Evolutionary conservation across 2,888 invertebrate genomes (phyloP).

Genomic region (Latrodectus hesperus): DNA sequence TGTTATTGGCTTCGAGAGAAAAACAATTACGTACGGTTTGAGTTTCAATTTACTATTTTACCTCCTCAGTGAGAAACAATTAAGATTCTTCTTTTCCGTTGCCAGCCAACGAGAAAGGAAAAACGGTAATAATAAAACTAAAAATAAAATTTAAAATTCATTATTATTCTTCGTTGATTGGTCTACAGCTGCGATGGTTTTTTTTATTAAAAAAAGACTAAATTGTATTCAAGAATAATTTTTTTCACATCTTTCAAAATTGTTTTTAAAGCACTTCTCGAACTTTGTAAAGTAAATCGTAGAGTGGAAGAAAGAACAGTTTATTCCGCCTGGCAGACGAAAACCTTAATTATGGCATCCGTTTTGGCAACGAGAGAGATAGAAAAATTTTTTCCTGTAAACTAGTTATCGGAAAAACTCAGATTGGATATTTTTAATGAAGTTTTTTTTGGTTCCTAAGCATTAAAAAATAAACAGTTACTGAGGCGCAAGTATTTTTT

Average conservation of each 20-base stretch:
- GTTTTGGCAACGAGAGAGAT: neutral
- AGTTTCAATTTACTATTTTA: slow-evolving; percentile 44
- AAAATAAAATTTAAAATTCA: neutral
- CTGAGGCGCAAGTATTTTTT: too few relatives aligned
- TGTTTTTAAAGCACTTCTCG: slow-evolving; percentile 51
- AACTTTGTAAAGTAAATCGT: slow-evolving; percentile 40
- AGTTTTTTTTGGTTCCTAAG: too few relatives aligned
- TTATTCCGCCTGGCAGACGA: slow-evolving; percentile 23
- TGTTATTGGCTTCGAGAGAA: slow-evolving; percentile 27
- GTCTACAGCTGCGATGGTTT: slow-evolving; percentile 13
- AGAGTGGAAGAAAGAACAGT: slow-evolving; percentile 27
- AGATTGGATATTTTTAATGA: too few relatives aligned
- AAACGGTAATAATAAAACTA: neutral
- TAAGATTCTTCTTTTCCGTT: slow-evolving; percentile 33
- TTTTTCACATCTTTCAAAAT: slow-evolving; percentile 17
- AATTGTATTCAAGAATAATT: slow-evolving; percentile 25
- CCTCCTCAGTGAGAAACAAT: slow-evolving; percentile 42
- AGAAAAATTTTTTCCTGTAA: neutral
- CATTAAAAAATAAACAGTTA: too few relatives aligned
- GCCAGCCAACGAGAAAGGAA: slow-evolving; percentile 14
- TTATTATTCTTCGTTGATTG: slow-evolving; percentile 29
- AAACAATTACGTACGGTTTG: slow-evolving; percentile 40
- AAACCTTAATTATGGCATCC: slow-evolving; percentile 49
- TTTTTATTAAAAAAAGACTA: slow-evolving; percentile 26
- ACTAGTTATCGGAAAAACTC: too few relatives aligned